phyloP scores from a whole-genome alignment of 2,888 invertebrate genomes.

The Heliconius aoede region DNA sequence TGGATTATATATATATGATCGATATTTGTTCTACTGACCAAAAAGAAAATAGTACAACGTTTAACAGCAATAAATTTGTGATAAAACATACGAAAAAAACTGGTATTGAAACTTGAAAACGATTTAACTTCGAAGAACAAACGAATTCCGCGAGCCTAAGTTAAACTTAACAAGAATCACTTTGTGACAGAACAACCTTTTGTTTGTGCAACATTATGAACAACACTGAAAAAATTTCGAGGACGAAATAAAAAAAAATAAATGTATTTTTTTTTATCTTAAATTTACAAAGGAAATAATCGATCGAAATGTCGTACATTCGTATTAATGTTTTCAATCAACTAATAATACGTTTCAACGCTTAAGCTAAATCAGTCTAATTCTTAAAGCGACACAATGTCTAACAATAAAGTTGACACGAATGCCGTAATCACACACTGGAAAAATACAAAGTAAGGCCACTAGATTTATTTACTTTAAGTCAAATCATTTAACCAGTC shows the following conservation, averaged over 20 bases:
- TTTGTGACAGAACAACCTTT: slow-evolving; percentile 49
- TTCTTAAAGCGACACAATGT: slow-evolving; percentile 81
- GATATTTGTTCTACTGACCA: slow-evolving; percentile 68
- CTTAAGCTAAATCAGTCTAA: slow-evolving; percentile 84
- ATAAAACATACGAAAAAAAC: slow-evolving; percentile 49
- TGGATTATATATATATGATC: slow-evolving; percentile 47
- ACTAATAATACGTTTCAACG: slow-evolving; percentile 79
- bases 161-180: slow-evolving; percentile 48
- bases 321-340: slow-evolving; percentile 72
- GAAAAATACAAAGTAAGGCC: slow-evolving; percentile 77
- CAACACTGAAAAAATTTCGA: slow-evolving; percentile 11
- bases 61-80: slow-evolving; percentile 62
- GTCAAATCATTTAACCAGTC: slow-evolving; percentile 56
- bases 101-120: slow-evolving; percentile 42
- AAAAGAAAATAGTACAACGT: slow-evolving; percentile 53
- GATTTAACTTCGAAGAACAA: slow-evolving; percentile 28
- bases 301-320: slow-evolving; percentile 63
- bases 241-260: neutral
- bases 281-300: slow-evolving; percentile 34
- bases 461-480: slow-evolving; percentile 60
- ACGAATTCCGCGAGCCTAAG: slow-evolving; percentile 27
- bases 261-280: slow-evolving; percentile 14
- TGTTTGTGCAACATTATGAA: slow-evolving; percentile 40
- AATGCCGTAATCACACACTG: slow-evolving; percentile 77
- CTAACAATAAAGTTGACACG: slow-evolving; percentile 81